These are phyloP conservation scores for Ellobium chinense DNA, from an alignment of 2,888 invertebrate genomes.

Conservation along the genomic window DNA sequence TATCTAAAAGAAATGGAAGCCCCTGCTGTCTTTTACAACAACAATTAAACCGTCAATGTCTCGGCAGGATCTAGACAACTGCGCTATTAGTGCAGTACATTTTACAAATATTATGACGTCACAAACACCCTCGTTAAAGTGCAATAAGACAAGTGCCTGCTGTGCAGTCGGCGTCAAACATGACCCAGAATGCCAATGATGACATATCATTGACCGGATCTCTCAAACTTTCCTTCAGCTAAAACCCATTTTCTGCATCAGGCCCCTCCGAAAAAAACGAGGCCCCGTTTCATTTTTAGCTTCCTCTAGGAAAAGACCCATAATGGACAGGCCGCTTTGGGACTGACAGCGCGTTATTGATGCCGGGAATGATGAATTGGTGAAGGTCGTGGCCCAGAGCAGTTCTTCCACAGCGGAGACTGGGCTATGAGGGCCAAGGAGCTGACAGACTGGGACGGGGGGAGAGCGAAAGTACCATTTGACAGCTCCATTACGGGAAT, in stretches of 20 bases:
- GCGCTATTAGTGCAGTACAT: too few relatives aligned
- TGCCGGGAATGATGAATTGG: slow-evolving; percentile 1
- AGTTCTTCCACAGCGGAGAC: not conserved
- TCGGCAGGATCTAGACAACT: too few relatives aligned
- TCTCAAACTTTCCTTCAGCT: not conserved
- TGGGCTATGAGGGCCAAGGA: too few relatives aligned
- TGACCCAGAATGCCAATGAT: not conserved
- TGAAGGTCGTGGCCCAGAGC: not conserved
- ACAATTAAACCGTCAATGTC: too few relatives aligned
- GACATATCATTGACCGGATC: not conserved
- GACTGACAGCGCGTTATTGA: not conserved
- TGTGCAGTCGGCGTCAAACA: not conserved
- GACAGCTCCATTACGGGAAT: not conserved
- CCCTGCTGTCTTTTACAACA: too few relatives aligned
- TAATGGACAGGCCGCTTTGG: not conserved
- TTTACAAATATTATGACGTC: too few relatives aligned
- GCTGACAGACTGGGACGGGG: not conserved
- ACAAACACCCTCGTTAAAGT: too few relatives aligned
- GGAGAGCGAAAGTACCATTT: not conserved
- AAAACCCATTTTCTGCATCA: not conserved
- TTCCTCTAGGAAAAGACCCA: not conserved
- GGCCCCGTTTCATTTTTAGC: not conserved
- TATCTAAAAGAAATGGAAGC: too few relatives aligned
- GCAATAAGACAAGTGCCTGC: too few relatives aligned
- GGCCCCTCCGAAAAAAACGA: not conserved